Base-by-base conservation (phyloP, 2,888 invertebrate species). In the Metalampra italica region DNA sequence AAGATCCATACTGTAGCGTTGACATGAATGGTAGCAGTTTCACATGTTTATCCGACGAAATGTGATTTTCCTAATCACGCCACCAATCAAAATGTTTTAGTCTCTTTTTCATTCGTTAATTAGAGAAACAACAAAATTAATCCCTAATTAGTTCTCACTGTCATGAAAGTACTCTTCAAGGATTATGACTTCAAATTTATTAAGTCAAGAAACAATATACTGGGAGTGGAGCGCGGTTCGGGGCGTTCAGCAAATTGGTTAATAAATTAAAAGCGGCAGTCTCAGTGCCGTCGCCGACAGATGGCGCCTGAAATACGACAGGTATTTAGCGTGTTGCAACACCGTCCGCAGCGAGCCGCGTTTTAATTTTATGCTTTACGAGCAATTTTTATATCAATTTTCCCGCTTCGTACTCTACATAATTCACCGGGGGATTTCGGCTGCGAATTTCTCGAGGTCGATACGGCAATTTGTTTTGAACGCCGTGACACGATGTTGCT, bases 281-380 rank as follows among this genome's bases (percentile, higher is more conserved):
- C 82, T 86, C 82, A 72, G 71, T 71, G 76, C 82, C 81, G 87
- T 88, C 87, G 80, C 57, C 79, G 80, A 81, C 87, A 88, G 87
- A 82, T 86, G 87, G 83, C 82, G 87, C 74, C 55, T 88, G 85
- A 88, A 83, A 82, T 86, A 87, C 86, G 84, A 86, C 87, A 87
- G 87, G 87, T 87, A 87, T 86, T 87, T 87, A 87, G 84, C 82
- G 75, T 85, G 86, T 84, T 84, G 86, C 86, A 85, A 83, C 82
- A 86, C 77, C 81, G 82, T 78, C 76, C 73, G 73, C 76, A 74
- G 62, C 80, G 80, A 82, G 78, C 72, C 77, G 68, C 75, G 74
- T 80, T 86, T 87, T 87, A 87, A 87, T 87, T 87, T 86, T 82
- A 83, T 87, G 85, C 82, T 85, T 84, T 84, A 83, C 78, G 80